Base-by-base conservation (phyloP, 2,797 vertebrate species). In the Urosaurus nigricauda region DNA sequence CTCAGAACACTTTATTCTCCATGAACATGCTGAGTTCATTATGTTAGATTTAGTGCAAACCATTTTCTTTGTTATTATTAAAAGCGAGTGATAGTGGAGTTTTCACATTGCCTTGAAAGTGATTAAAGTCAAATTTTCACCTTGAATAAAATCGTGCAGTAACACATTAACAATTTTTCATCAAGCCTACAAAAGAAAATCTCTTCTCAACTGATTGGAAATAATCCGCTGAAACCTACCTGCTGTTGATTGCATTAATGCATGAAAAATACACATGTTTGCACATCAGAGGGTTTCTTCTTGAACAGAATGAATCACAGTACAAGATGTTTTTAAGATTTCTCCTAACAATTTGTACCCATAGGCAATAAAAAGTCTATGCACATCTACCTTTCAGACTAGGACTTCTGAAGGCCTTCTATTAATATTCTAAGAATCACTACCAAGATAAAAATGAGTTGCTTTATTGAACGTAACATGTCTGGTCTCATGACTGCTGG, bases 51-150 rank as follows among this genome's bases (percentile, higher is more conserved):
- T 94, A 96, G 92, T 94, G 85, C 87, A 94, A 96, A 94, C 75
- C 94, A 90, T 95, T 95, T 96, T 96, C 95, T 91, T 94, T 91
- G 94, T 89, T 91, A 88, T 95, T 94, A 95, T 95, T 96, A 95
- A 95, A 95, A 95, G 86, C 83, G 90, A 91, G 94, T 88, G 88
- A 94, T 87, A 90, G 95, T 56, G 93, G 91, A 96, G 92, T 88
- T 94, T 86, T 94, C 85, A 79, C 89, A 91, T 95, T 95, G 96
- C 95, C 93, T 94, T 95, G 91, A 95, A 96, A 96, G 90, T 93
- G 91, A 96, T 96, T 95, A 94, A 96, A 96, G 92, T 93, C 86
- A 94, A 96, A 96, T 95, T 96, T 97, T 96, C 92, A 94, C 94
- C 89, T 96, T 95, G 93, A 95, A 95, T 96, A 93, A 96, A 95